Evolutionary conservation across 2,113 vertebrate genomes (phyloP).

Genomic region (Euleptes europaea): DNA sequence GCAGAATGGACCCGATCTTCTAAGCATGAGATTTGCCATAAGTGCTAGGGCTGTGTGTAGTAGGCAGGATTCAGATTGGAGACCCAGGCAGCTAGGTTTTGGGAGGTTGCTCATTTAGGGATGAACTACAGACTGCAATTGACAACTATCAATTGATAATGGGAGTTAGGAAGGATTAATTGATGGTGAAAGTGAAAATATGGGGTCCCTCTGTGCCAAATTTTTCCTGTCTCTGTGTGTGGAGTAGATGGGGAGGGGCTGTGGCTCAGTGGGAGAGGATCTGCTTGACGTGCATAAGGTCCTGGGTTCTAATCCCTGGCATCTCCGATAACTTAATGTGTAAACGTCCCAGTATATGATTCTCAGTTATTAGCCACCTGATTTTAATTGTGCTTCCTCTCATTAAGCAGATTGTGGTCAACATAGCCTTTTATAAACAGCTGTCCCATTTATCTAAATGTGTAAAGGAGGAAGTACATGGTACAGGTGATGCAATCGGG

Average conservation of each 20-base stretch:
- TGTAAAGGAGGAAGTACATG: not conserved
- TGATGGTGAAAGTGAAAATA: not conserved
- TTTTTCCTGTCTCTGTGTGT: not conserved
- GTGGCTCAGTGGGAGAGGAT: too few species aligned
- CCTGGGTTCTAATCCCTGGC: too few species aligned
- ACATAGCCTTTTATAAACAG: not conserved
- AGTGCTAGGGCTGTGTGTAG: not conserved
- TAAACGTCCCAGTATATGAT: not conserved
- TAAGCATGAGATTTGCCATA: not conserved
- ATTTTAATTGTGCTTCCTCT: not conserved
- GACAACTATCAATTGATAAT: not conserved
- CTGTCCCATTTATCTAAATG: not conserved
- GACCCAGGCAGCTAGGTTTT: not conserved
- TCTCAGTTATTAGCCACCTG: not conserved
- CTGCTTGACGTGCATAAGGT: too few species aligned
- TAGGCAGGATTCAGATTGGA: not conserved
- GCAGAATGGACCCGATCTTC: not conserved
- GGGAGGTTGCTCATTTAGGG: not conserved
- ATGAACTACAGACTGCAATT: not conserved
- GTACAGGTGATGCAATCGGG: not conserved
- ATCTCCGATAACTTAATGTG: too few species aligned
- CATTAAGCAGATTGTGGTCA: not conserved
- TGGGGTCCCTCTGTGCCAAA: not conserved
- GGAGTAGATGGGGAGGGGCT: not conserved
- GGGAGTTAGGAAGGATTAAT: not conserved